Percentiles rank a stretch among this genome's conserved stretches.
Evolutionary conservation across 2,888 invertebrate genomes (phyloP).

Genomic region (Rambutsinella grinnellia): DNA sequence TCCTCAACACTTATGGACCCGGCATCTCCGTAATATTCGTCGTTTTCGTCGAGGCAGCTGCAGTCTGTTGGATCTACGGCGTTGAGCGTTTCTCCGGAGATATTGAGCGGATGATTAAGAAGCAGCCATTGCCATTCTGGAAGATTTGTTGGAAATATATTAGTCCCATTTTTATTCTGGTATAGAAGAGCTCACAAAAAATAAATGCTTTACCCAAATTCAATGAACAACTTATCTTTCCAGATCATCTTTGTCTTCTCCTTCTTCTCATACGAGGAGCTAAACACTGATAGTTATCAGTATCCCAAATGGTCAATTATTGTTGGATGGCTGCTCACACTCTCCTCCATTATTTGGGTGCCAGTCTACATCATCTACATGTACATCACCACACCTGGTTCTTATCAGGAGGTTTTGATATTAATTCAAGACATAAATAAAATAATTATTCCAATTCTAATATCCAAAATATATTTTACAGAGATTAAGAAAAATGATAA

Average conservation of each 20-base stretch:
- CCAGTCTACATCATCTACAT: constrained; percentile 87
- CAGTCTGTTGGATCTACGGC: constrained; percentile 91
- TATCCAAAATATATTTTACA: constrained; percentile 66
- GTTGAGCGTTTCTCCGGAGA: constrained; percentile 85
- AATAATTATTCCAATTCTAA: background rate
- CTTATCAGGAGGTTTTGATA: constrained; percentile 72
- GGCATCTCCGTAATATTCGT: constrained; percentile 89
- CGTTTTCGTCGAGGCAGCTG: constrained; percentile 91
- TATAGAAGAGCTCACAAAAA: constrained; percentile 68
- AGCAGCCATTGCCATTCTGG: constrained; percentile 84
- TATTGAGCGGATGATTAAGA: constrained; percentile 86
- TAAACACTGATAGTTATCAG: constrained; percentile 77
- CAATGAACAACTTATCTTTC: background rate
- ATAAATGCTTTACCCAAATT: background rate
- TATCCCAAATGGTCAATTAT: constrained; percentile 87
- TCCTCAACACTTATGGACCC: constrained; percentile 89
- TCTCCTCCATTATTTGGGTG: constrained; percentile 87
- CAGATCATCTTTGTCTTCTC: constrained; percentile 87
- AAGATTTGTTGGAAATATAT: constrained; percentile 88
- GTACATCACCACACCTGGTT: constrained; percentile 79
- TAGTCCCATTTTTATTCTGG: constrained; percentile 86
- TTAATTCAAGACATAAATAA: too few species aligned
- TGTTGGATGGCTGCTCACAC: constrained; percentile 86
- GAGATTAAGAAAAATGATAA: constrained; percentile 72
- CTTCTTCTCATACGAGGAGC: constrained; percentile 82